Evolutionary conservation across 2,113 vertebrate species (phyloP), one percentile per base, ranked within the genome.

Genomic region (Lutjanus erythropterus): DNA sequence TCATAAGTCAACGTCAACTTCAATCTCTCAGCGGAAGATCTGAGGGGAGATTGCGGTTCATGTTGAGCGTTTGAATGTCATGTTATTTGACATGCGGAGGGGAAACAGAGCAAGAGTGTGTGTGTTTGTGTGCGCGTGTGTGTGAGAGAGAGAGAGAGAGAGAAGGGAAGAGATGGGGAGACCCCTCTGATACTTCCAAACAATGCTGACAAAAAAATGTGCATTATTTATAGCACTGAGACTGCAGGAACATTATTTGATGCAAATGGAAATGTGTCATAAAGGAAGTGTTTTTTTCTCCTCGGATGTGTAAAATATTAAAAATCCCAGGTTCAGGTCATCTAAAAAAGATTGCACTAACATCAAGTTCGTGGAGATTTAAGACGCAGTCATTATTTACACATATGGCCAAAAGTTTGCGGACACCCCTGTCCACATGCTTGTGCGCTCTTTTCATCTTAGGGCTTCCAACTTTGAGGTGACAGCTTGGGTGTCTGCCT

Each of bases 211-310:
- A 61, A 58, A 81, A n/a, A 69, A 31, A 1, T 6, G 8, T 89
- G 80, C 58, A 81, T 86, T 84, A 80, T 81, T 84, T 82, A 84
- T 77, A 61, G 47, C 77, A 35, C 23, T 19, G 41, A 83, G 44
- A 42, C 33, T 56, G 75, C 37, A 53, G 64, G 19, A 81, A 72
- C 31, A n/a, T 14, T 55, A 49, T 75, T 64, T 66, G 41, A 77
- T 19, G 2, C 60, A 16, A 72, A 59, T 3, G 35, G 60, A 80
- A 88, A 72, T 69, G 47, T 78, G 61, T 71, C 61, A 73, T 35
- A 83, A 50, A 71, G 71, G 50, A 71, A 69, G 49, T 6, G 3
- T 12, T 59, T 23, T 25, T 61, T 23, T 18, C 0, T 62, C 2
- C n/a, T 50, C 4, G 3, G 31, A 2, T 15, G 23, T 49, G 31